Conservation (phyloP, 2,113 vertebrate genomes). For the Glareola pratincola region DNA sequence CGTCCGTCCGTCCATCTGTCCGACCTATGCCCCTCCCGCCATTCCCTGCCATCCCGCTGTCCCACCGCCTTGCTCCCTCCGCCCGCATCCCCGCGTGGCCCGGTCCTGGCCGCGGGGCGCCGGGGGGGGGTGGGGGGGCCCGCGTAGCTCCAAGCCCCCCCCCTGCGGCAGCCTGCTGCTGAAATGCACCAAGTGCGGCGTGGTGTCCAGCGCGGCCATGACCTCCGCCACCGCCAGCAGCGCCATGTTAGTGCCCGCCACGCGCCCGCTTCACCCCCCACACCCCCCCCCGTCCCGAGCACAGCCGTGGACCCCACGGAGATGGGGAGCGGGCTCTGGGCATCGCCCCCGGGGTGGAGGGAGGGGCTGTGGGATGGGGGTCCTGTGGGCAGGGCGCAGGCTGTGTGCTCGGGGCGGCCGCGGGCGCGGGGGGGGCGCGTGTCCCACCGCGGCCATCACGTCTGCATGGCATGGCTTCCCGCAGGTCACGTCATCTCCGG, state of each 20-base stretch:
- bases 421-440: neutral
- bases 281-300: no score
- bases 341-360: neutral
- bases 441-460: neutral
- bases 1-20: neutral
- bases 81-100: constrained; percentile 39
- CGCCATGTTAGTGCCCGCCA: constrained; percentile 90
- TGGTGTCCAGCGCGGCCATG: constrained; percentile 91
- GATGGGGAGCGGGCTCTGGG: neutral
- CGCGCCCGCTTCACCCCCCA: neutral
- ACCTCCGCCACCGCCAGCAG: constrained; percentile 91
- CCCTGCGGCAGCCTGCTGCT: constrained; percentile 90
- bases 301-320: neutral
- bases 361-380: neutral
- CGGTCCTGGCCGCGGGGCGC: constrained; percentile 24
- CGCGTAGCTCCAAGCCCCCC: constrained; percentile 65
- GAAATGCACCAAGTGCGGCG: constrained; percentile 97
- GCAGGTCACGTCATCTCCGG: neutral
- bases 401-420: neutral
- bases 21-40: neutral
- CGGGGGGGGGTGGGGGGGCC: neutral
- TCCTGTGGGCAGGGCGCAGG: neutral
- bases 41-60: neutral
- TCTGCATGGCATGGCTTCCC: constrained; percentile 27
- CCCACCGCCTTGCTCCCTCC: constrained; percentile 27